Evolutionary conservation across 1,140 invertebrate species (phyloP), one percentile per base, ranked within the genome.

Genomic region (Hyles euphorbiae): DNA sequence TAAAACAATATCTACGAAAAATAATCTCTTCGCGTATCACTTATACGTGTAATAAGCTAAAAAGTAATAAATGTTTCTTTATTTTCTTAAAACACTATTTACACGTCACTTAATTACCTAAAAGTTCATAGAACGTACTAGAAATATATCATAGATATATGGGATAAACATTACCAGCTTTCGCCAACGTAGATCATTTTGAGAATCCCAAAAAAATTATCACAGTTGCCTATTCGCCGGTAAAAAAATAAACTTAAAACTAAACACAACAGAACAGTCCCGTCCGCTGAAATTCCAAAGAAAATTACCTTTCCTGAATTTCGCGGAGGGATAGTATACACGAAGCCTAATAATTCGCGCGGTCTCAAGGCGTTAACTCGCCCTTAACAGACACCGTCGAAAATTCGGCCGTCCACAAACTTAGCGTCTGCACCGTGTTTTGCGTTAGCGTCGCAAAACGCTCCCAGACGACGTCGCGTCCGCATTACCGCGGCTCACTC

Each of bases 81-180:
- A n/a, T 48, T 48, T 3, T 11, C n/a, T 48, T n/a, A 48, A 5
- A 52, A 34, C 10, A 34, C 50, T 83, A 85, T 82, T 83, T 87
- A 87, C 81, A 85, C 45, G 61, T 75, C 34, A 36, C 72, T 81
- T 76, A 70, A 34, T 3, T 57, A 78, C 33, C 76, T 87, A 87
- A 76, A 81, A 82, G 95, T 96, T 96, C 95, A 96, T 95, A 95
- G 95, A 96, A 96, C 95, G 94, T 96, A 96, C 95, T 89, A 91
- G 90, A 92, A 93, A 96, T 96, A 96, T 96, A 96, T 96, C 95
- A 96, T 96, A 96, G 95, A 96, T 96, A 96, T 96, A 96, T 96
- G 94, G 94, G 94, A 95, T 93, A 93, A 95, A 93, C 93, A 94
- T 93, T 93, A 93, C 92, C 91, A 90, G 89, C 88, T 89, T 90